Base-by-base conservation (phyloP, 2,113 vertebrate genomes). In the Podiceps cristatus region DNA sequence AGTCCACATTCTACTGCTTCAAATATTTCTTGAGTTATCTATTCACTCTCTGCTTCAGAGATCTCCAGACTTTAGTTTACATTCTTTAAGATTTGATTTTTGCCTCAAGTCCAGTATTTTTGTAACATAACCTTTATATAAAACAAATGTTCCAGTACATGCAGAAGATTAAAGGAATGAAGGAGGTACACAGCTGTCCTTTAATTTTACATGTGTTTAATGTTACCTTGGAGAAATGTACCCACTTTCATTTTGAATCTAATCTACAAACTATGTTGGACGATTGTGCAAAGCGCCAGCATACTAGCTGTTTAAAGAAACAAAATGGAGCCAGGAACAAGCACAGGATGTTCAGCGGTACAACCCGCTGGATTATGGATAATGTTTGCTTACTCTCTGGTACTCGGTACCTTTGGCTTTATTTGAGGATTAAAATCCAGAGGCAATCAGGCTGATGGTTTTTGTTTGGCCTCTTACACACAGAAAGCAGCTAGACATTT, bases 181-280 rank as follows among this genome's bases (percentile, higher is more conserved):
- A 86, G 44, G 49, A 93, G 42, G 67, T 92, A 86, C 37, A 92
- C 29, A 1, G 10, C 69, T 92, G 75, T 52, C 59, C 79, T 93
- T 85, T 94, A 96, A 96, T 97, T 97, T 96, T 96, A 62, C 84
- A 71, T 85, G 53, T 60, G 69, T 96, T 91, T 95, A 96, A 96
- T 78, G 59, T 95, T 95, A 95, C 72, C 50, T 93, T 74, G 79
- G 35, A 96, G 49, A 93, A 93, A 81, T 23, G 64, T n/a, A 95
- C 35, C 66, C 55, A 62, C 93, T 97, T 94, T 97, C 52, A 67
- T 95, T 96, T 89, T 88, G 31, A 96, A 68, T 72, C 92, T 86
- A 69, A 91, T 90, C 56, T 82, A 45, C 75, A 96, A 77, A 44
- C 56, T 88, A 42, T 72, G 90, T 24, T 78, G 85, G 90, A 93